phyloP scores from a whole-genome alignment of 2,797 vertebrate species.

The Heteromormyrus szaboi region DNA sequence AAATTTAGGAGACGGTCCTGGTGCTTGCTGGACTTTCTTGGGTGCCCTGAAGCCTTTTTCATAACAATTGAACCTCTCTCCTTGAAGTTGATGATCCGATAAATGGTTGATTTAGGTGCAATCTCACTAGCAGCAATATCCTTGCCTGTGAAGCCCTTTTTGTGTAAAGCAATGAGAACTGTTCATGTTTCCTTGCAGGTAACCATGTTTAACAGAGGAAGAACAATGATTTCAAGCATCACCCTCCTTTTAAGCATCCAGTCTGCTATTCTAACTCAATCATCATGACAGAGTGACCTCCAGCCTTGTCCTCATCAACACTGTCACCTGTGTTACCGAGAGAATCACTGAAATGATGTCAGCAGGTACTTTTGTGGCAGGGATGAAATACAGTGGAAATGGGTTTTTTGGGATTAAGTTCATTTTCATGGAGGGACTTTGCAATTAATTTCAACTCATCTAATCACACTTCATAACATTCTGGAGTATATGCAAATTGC shows the following conservation, averaged over 20 bases:
- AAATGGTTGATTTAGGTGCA: not conserved
- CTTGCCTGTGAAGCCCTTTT: too few relatives aligned
- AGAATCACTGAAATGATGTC: too few relatives aligned
- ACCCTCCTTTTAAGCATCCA: not conserved
- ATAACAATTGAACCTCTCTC: not conserved
- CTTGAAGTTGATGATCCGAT: not conserved
- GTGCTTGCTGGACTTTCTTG: not conserved
- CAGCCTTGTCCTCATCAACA: not conserved
- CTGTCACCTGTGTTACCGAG: too few relatives aligned
- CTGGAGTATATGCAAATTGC: too few relatives aligned
- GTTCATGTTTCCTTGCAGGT: not conserved
- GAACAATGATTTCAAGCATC: not conserved
- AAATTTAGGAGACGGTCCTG: not conserved
- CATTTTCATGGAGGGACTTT: too few relatives aligned
- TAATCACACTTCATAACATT: too few relatives aligned
- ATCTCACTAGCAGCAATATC: not conserved
- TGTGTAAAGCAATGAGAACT: too few relatives aligned
- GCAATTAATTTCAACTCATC: too few relatives aligned
- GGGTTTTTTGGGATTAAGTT: too few relatives aligned
- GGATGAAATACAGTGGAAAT: too few relatives aligned
- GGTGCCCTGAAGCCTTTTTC: not conserved
- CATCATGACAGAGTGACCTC: not conserved
- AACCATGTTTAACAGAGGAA: not conserved
- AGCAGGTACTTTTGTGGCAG: too few relatives aligned
- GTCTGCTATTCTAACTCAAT: not conserved